Base-by-base conservation (phyloP, 1,140 invertebrate species). In the Drosophila micromelanica region DNA sequence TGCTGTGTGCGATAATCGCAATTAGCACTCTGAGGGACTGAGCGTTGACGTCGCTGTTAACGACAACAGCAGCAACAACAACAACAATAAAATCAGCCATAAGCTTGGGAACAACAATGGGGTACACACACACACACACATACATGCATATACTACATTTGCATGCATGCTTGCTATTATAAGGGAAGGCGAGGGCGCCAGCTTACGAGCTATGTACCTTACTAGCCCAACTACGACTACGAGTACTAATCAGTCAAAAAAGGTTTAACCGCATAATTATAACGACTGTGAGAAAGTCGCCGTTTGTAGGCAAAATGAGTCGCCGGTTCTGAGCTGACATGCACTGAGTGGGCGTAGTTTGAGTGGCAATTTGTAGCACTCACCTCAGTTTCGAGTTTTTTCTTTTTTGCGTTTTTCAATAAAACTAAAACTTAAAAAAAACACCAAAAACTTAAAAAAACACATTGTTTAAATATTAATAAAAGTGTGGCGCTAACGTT, bases 81-180 rank as follows among this genome's bases (percentile, higher is more conserved):
- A 40, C 55, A 30, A 30, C 56, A 49, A 67, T 65, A 37, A 64
- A 70, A 65, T 84, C 75, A 75, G 60, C 80, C 56, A 82, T 32
- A 70, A 86, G 73, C 80, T 48, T 86, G 81, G 77, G 81, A 86
- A 85, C 77, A 86, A 86, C 84, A 87, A 81, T 86, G 60, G 80
- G 52, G 37, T 35, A 63, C 51, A 46, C 6, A 35, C 32, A 35
- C 32, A 35, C 8, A 35, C 32, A 35, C 2, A 8, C 7, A 60
- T 48, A 52, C 84, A 75, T 86, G 78, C 78, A 75, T 81, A 78
- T 75, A 75, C n/a, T n/a, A n/a, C n/a, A n/a, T 78, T 73, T 64
- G 73, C 84, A 89, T 91, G 84, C 84, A 90, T 90, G 85, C 69
- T 77, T 73, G 65, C 84, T 67, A 91, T 91, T 91, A 89, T 85